Base-by-base conservation (phyloP, 92 coral and sea anemone species). In the Actinernus sp. region DNA sequence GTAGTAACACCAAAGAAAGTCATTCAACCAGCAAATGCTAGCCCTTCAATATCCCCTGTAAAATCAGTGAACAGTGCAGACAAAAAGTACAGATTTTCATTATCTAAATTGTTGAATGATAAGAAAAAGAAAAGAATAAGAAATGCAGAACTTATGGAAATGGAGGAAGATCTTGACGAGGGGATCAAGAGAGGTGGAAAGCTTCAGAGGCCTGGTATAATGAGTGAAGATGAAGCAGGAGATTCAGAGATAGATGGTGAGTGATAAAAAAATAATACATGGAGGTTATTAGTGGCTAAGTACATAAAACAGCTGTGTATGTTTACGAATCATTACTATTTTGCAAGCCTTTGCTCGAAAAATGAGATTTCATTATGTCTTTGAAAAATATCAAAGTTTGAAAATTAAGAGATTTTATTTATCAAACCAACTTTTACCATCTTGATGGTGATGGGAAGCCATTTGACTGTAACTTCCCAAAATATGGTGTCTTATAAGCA, bases 101-200 rank as follows among this genome's bases (percentile, higher is more conserved):
- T 95, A 31, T 68, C 74, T 17, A 81, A 84, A 56, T 67, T 95
- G 52, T 51, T 91, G 48, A 55, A 73, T 3, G 93, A 91, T 50
- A 91, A 85, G 38, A 85, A 53, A 13, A 87, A 75, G 58, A 73
- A 51, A 31, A 49, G 62, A 27, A 80, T 41, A 49, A 73, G 57
- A 17, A 79, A 91, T 63, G 75, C 69, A 2, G 85, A 67, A 38
- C 49, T 95, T 74, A 81, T 66, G 21, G 26, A 65, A 12, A 91
- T 95, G 82, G 90, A 80, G 50, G 83, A 67, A 38, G 88, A 88
- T 22, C 65, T 95, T 25, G 90, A 91, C 46, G 82, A 78, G 26
- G 82, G 84, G 11, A 72, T 87, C 6, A 49, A 83, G 54, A 79
- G 54, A 65, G 98, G 97, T 33, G 87, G 92, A 37, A 68, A 76